A percentile compares a stretch with the other conserved stretches of the same genome.
Evolutionary conservation across 2,113 vertebrate species (phyloP).

Genomic region (Oreochromis aureus): DNA sequence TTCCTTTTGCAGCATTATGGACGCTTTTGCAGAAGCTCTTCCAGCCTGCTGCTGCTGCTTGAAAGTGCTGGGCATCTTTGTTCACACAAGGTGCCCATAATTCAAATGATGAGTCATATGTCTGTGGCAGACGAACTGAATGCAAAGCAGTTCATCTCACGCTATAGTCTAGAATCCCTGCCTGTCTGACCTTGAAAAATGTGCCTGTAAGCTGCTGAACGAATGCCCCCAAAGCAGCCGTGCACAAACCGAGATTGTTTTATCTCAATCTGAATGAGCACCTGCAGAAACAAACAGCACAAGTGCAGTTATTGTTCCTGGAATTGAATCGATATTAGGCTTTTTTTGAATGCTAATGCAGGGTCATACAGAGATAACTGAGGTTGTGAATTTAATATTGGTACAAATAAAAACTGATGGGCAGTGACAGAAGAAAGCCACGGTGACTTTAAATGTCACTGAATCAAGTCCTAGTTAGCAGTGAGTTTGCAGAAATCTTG

Average conservation of each 20-base stretch:
- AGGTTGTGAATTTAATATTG: not conserved
- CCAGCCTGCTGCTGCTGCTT: not conserved
- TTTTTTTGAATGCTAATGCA: not conserved
- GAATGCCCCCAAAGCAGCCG: not conserved
- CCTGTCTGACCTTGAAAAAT: slow-evolving; percentile 31
- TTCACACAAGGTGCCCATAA: slow-evolving; percentile 32
- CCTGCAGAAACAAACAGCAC: not conserved
- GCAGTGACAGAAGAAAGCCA: not conserved
- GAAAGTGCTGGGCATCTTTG: not conserved
- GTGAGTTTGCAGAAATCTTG: not conserved
- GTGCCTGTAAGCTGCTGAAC: not conserved
- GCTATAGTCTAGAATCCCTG: not conserved
- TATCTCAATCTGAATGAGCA: not conserved
- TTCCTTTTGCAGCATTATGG: slow-evolving; percentile 6
- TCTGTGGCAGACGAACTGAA: slow-evolving; percentile 41
- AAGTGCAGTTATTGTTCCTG: not conserved
- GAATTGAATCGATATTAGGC: not conserved
- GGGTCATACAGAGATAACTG: not conserved
- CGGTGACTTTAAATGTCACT: not conserved
- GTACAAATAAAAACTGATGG: not conserved
- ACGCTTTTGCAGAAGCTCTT: slow-evolving; percentile 6
- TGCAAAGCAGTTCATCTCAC: slow-evolving; percentile 53
- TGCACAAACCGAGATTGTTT: not conserved
- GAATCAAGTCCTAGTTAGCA: not conserved
- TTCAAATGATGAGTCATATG: slow-evolving; percentile 60